Percentiles rank a stretch among this genome's conserved stretches.
Conservation (phyloP, 2,113 vertebrate genomes). For the Podarcis cretensis region DNA sequence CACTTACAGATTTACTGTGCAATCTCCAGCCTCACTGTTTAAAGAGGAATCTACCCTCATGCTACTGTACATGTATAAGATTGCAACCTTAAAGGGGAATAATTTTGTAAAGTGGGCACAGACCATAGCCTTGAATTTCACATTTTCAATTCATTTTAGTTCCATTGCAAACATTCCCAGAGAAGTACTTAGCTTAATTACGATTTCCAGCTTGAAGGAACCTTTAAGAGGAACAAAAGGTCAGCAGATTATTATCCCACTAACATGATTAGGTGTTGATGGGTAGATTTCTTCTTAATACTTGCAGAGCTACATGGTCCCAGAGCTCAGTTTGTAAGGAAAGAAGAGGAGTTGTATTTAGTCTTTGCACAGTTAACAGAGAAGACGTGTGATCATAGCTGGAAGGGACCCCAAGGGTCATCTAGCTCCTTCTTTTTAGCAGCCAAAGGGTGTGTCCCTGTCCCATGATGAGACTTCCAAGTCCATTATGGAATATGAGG, state of each 20-base stretch:
- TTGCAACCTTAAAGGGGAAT: background rate
- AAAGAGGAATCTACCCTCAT: background rate
- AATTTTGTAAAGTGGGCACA: background rate
- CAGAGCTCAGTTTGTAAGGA: background rate
- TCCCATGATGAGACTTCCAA: background rate
- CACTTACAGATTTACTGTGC: background rate
- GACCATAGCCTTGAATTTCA: background rate
- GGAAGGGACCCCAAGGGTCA: no score
- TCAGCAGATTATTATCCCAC: background rate
- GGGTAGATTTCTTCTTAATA: background rate
- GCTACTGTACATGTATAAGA: background rate
- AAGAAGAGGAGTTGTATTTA: background rate
- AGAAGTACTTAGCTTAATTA: background rate
- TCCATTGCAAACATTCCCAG: background rate
- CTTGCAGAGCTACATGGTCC: background rate
- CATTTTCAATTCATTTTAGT: background rate
- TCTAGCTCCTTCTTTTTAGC: background rate
- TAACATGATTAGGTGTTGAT: no score
- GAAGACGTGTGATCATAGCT: background rate
- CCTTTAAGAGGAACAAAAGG: background rate
- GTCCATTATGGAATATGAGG: no score
- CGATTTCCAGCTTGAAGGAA: background rate
- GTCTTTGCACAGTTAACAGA: background rate
- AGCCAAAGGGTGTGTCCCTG: background rate
- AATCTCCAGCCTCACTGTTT: background rate